These are phyloP conservation scores for Troilus luridus DNA, from an alignment of 2,888 invertebrate species.

Conservation along the genomic window DNA sequence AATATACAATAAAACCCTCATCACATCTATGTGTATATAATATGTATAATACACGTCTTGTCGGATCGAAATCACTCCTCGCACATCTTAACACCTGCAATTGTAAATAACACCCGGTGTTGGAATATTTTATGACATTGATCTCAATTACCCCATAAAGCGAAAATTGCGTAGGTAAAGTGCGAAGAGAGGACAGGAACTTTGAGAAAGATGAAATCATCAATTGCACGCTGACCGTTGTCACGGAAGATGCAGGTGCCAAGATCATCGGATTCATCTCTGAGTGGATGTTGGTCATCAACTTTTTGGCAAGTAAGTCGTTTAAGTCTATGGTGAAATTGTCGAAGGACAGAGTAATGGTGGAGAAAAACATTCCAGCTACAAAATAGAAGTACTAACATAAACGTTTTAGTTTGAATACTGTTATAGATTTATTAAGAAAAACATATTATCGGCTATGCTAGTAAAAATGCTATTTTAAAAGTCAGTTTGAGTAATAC, in stretches of 20 bases:
- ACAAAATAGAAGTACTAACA: no score
- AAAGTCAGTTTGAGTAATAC: neutral
- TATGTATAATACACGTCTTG: neutral
- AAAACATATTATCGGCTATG: neutral
- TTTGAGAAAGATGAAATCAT: conserved; percentile 64
- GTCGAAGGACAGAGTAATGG: neutral
- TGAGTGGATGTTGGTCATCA: conserved; percentile 80
- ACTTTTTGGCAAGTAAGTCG: conserved; percentile 79
- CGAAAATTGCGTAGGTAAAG: conserved; percentile 27
- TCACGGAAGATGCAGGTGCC: conserved; percentile 69
- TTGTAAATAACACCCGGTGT: conserved; percentile 47
- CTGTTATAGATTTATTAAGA: no score
- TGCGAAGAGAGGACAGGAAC: conserved; percentile 34
- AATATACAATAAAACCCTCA: neutral
- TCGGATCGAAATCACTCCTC: neutral
- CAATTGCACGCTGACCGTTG: conserved; percentile 72
- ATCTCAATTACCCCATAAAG: neutral
- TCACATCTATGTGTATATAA: neutral
- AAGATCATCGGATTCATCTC: conserved; percentile 77
- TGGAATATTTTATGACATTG: neutral
- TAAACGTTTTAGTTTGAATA: no score
- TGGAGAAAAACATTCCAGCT: no score
- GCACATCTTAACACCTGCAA: conserved; percentile 21
- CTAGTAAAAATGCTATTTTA: conserved; percentile 4
- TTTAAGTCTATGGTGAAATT: neutral